These are phyloP conservation scores for Acronicta alni DNA, from an alignment of 2,888 invertebrate genomes.

Conservation along the genomic window DNA sequence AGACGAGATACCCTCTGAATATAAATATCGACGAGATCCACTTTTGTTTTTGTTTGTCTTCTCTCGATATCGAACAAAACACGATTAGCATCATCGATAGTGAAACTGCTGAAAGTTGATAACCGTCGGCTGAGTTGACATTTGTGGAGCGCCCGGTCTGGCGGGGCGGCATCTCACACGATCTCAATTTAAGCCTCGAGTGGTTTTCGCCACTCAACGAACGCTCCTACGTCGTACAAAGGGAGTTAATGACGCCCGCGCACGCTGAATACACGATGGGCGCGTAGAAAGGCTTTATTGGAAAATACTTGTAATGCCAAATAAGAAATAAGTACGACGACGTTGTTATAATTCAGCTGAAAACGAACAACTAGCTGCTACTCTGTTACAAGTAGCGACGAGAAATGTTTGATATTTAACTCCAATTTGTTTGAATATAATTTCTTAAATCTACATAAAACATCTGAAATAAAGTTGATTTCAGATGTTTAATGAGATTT, in stretches of 20 bases:
- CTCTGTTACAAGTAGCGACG: constrained; percentile 1
- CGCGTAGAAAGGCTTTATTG: constrained; percentile 73
- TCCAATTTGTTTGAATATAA: background rate
- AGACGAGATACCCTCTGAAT: constrained; percentile 19
- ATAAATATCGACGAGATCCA: constrained; percentile 22
- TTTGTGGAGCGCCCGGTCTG: constrained; percentile 48
- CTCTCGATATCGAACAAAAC: constrained; percentile 32
- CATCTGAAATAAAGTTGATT: too few relatives aligned
- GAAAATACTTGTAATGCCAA: constrained; percentile 72
- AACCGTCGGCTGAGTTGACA: constrained; percentile 65
- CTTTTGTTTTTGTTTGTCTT: constrained; percentile 35
- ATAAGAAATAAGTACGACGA: constrained; percentile 65
- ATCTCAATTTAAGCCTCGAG: constrained; percentile 83
- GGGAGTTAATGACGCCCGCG: constrained; percentile 80
- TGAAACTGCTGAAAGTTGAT: constrained; percentile 56
- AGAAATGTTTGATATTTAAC: background rate
- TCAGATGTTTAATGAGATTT: background rate
- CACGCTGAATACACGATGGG: constrained; percentile 77
- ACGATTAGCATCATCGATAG: constrained; percentile 43
- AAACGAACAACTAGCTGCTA: constrained; percentile 29
- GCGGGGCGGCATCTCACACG: constrained; percentile 64
- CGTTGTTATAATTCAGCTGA: constrained; percentile 54
- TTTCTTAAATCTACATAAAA: background rate
- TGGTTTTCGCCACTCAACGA: constrained; percentile 79
- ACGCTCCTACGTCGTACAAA: constrained; percentile 73